Conservation (phyloP, 2,888 invertebrate species). For the Chironomus riparius region DNA sequence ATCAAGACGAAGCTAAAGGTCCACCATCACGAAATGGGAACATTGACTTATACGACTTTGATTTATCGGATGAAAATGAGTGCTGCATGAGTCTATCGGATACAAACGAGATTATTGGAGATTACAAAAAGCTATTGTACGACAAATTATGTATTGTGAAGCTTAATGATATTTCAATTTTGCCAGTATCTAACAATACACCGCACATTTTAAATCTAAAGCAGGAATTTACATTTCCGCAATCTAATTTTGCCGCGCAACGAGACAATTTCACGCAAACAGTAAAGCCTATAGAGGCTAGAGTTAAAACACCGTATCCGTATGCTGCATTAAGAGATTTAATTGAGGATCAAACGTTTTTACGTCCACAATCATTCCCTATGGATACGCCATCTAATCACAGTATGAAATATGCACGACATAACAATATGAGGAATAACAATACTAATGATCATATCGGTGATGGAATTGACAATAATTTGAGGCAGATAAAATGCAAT, state of each 20-base stretch:
- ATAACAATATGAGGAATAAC: neutral
- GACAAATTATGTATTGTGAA: neutral
- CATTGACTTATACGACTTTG: too few species aligned
- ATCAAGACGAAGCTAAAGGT: too few species aligned
- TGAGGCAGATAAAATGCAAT: neutral
- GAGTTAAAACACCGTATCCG: neutral
- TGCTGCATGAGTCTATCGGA: too few species aligned
- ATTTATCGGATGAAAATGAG: too few species aligned
- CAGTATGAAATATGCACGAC: neutral
- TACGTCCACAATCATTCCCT: neutral
- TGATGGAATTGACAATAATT: neutral
- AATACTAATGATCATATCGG: neutral
- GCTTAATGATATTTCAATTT: slow-evolving; percentile 5
- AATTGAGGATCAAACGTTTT: neutral
- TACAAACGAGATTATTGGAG: too few species aligned
- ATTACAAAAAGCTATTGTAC: neutral
- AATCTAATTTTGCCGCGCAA: neutral
- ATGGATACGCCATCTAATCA: neutral
- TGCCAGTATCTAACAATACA: neutral
- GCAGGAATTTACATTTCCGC: slow-evolving; percentile 27
- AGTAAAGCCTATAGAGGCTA: neutral
- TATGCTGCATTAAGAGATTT: neutral
- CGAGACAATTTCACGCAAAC: slow-evolving; percentile 18
- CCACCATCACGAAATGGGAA: too few species aligned
- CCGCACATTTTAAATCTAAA: slow-evolving; percentile 28